A percentile compares a stretch with the other conserved stretches of the same genome.
Evolutionary conservation across 2,797 vertebrate genomes (phyloP).

Genomic region (Pterois miles): DNA sequence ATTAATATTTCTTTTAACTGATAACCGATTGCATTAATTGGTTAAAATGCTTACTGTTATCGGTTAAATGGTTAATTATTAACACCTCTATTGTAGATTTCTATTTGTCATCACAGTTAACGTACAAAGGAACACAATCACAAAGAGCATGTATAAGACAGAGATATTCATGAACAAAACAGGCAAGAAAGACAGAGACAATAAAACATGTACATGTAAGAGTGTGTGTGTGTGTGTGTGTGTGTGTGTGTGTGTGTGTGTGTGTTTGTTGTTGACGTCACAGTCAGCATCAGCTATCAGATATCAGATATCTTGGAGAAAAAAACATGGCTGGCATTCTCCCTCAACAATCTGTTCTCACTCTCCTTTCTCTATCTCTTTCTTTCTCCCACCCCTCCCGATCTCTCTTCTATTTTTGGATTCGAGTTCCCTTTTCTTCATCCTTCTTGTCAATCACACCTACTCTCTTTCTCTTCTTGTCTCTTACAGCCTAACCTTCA

Average conservation of each 20-base stretch:
- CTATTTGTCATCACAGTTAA: background rate
- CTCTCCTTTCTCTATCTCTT: background rate
- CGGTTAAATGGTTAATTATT: too few relatives aligned
- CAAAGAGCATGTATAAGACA: background rate
- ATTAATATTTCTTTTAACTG: too few relatives aligned
- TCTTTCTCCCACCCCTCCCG: background rate
- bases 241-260: background rate
- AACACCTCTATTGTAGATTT: too few relatives aligned
- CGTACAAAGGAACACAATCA: background rate
- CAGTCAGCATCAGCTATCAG: conserved; percentile 10
- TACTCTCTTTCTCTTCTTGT: background rate
- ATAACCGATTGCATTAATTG: too few relatives aligned
- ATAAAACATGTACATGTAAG: background rate
- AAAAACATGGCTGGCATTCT: conserved; percentile 28
- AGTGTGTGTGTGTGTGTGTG: background rate
- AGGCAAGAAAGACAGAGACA: background rate
- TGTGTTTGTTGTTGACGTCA: conserved; percentile 28
- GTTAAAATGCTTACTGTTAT: too few relatives aligned
- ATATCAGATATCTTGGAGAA: conserved; percentile 12
- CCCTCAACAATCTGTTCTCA: conserved; percentile 37
- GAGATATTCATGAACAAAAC: background rate
- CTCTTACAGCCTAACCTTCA: background rate
- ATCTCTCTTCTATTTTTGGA: conserved; percentile 43
- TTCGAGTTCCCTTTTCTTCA: conserved; percentile 6
- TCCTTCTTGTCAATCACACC: conserved; percentile 26